A percentile compares a stretch with the other conserved stretches of the same genome.
phyloP scores from a whole-genome alignment of 2,888 invertebrate species.

The Troides helena region DNA sequence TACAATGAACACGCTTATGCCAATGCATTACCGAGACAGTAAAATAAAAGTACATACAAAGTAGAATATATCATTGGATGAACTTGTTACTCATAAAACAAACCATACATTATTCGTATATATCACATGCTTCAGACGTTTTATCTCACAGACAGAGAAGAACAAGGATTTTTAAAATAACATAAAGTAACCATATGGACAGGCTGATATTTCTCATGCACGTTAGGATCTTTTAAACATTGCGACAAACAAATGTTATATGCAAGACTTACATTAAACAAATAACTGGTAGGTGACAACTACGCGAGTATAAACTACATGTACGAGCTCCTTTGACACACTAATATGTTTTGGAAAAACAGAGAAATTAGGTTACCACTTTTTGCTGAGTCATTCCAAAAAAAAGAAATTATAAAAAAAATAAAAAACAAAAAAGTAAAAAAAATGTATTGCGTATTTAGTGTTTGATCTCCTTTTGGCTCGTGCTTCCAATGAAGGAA shows the following conservation, averaged over 20 bases:
- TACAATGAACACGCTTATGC: too few relatives aligned
- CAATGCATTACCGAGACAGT: too few relatives aligned
- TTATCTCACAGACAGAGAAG: too few relatives aligned
- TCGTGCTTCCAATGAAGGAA: too few relatives aligned
- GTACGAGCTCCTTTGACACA: constrained; percentile 32
- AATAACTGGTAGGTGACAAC: constrained; percentile 42
- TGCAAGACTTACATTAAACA: constrained; percentile 74
- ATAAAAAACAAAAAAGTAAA: constrained; percentile 15
- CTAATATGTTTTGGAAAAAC: constrained; percentile 44
- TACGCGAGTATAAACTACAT: constrained; percentile 29
- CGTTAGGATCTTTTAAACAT: constrained; percentile 1
- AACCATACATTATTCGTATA: too few relatives aligned
- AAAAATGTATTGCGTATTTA: not conserved
- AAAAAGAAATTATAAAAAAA: constrained; percentile 28
- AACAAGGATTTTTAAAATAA: too few relatives aligned
- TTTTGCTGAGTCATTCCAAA: constrained; percentile 55
- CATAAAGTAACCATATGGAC: not conserved
- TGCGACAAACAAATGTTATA: constrained; percentile 31
- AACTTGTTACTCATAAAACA: too few relatives aligned
- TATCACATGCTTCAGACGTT: too few relatives aligned
- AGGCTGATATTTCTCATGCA: constrained; percentile 2
- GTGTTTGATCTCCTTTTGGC: not conserved
- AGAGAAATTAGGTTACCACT: constrained; percentile 78
- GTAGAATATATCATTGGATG: too few relatives aligned
- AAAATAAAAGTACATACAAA: too few relatives aligned